These are phyloP conservation scores for Rhagoletis zephyria DNA, from an alignment of 1,140 invertebrate genomes.

Conservation along the genomic window DNA sequence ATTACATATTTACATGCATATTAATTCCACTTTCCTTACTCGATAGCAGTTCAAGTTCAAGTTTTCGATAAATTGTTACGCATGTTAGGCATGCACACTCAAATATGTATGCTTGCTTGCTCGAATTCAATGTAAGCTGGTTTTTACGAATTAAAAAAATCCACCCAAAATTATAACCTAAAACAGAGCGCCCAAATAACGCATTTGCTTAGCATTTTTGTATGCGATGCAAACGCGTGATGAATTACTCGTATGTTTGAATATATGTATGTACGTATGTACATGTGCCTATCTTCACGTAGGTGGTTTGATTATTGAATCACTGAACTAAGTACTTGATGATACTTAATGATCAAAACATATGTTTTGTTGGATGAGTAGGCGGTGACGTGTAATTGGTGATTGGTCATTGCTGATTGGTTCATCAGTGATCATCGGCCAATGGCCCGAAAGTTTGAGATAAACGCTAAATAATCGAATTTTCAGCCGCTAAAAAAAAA, in stretches of 20 bases:
- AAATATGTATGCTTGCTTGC: not conserved
- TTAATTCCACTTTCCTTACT: slow-evolving; percentile 1
- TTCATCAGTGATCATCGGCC: not conserved
- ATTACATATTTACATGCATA: slow-evolving; percentile 37
- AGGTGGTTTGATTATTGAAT: not conserved
- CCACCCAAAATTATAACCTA: not conserved
- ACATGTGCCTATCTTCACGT: not conserved
- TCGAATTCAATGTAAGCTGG: slow-evolving; percentile 15
- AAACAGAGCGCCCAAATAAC: not conserved
- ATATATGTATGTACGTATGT: not conserved
- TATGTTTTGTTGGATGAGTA: not conserved
- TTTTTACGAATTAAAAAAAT: slow-evolving; percentile 11
- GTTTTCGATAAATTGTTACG: slow-evolving; percentile 46
- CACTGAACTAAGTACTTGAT: not conserved
- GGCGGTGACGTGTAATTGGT: not conserved
- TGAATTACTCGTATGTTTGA: not conserved
- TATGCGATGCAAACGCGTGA: not conserved
- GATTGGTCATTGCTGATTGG: not conserved
- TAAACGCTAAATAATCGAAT: not conserved
- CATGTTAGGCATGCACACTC: not conserved
- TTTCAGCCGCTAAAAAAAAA: too few species aligned
- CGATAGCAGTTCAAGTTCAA: slow-evolving; percentile 27
- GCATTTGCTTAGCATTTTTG: not conserved
- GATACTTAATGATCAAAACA: not conserved
- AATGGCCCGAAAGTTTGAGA: not conserved